Evolutionary conservation across 1,140 invertebrate genomes (phyloP), one percentile per base, ranked within the genome.

Genomic region (Lutraria rhynchaena): DNA sequence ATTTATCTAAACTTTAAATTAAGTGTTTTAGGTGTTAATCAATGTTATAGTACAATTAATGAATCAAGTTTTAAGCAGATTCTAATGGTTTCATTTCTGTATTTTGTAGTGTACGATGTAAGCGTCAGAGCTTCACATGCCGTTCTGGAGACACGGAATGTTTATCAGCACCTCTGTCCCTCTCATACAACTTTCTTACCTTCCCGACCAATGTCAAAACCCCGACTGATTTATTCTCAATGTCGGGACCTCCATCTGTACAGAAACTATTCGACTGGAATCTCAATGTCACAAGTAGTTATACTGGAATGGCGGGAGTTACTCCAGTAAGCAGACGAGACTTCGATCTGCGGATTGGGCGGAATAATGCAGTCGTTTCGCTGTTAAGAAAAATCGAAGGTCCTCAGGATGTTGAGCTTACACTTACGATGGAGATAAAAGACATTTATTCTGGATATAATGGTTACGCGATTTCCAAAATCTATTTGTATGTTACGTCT

Each of bases 131-230:
- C 29, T 93, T 94, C 27, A 94, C 94, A 33, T 98, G 97, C 87
- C 93, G 93, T 15, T 90, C 94, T 1, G 93, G 94, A 29, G 96
- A 97, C 84, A 89, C 93, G 41, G 93, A 94, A 71, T 98, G 97
- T 85, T 93, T 95, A 13, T 94, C 94, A 9, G 94, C 95, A 86
- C 97, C 97, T 0, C 94, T 96, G 22, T 95, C 96, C 65, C 96
- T 96, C 88, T 97, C 96, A 5, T 98, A 95, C 93, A 98, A 98
- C 92, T 99, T 96, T 91, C 96, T 99, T 81, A 96, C 96, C 0
- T 95, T 99, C 85, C 95, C 96, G 0, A 96, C 96, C 63, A 96
- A 97, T 90, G 92, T 98, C 22, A 95, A 95, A 31, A 94, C 98
- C 9, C 95, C 96, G 0, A 88, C 93, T 1, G 95, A 96, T 69